phyloP scores from a whole-genome alignment of 2,113 vertebrate genomes.

The Leptobrachium leishanense region DNA sequence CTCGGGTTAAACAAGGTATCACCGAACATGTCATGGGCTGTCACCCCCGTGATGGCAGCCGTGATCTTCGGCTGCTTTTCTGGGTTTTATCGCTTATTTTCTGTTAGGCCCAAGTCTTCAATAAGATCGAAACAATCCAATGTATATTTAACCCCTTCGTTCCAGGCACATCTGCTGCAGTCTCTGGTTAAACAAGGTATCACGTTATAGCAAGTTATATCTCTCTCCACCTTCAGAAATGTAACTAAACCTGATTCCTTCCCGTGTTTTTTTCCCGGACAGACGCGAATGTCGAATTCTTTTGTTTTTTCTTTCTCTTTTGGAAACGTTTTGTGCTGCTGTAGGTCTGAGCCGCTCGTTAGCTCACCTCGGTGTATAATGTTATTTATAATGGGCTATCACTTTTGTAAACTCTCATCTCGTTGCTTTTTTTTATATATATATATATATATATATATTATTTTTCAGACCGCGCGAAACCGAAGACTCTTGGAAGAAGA shows the following conservation, averaged over 20 bases:
- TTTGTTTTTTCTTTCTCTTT: neutral
- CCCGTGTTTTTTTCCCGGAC: neutral
- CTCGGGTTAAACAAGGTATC: too few relatives aligned
- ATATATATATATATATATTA: conserved; percentile 5
- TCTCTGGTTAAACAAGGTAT: neutral
- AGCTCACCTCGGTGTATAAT: conserved; percentile 28
- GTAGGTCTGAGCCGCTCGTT: conserved; percentile 1
- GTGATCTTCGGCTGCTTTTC: too few relatives aligned
- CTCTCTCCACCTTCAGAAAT: neutral
- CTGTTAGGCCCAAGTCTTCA: too few relatives aligned
- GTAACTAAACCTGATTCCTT: neutral
- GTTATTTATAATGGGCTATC: conserved; percentile 30
- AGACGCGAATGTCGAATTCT: neutral
- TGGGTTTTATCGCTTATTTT: too few relatives aligned
- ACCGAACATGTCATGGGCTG: too few relatives aligned
- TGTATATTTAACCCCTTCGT: too few relatives aligned
- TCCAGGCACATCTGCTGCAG: too few relatives aligned
- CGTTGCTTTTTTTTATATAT: neutral
- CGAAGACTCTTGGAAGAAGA: conserved; percentile 40
- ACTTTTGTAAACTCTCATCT: conserved; percentile 29
- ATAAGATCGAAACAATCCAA: too few relatives aligned
- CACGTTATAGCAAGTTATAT: neutral
- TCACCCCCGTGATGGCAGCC: too few relatives aligned
- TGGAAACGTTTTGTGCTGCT: neutral
- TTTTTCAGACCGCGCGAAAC: conserved; percentile 36